Percentiles rank a stretch among this genome's conserved stretches.
Conservation (phyloP, 2,888 invertebrate genomes). For the Nemotelus nigrinus region DNA sequence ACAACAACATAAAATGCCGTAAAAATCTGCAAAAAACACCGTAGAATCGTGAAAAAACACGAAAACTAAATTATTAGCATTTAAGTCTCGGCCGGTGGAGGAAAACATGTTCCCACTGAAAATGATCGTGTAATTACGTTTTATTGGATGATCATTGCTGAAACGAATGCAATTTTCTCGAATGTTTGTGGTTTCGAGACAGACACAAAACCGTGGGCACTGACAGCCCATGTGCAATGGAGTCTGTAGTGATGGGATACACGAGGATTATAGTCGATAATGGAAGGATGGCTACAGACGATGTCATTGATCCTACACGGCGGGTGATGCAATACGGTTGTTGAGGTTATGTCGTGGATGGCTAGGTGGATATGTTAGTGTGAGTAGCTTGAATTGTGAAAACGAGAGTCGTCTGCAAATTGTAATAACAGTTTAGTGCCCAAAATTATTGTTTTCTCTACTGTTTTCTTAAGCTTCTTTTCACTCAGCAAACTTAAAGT, state of each 20-base stretch:
- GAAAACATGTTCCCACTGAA: constrained; percentile 31
- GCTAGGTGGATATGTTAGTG: too few relatives aligned
- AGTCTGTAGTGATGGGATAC: not conserved
- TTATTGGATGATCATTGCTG: constrained; percentile 42
- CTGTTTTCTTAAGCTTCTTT: too few relatives aligned
- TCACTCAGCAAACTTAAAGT: too few relatives aligned
- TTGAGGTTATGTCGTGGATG: too few relatives aligned
- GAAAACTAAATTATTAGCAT: not conserved
- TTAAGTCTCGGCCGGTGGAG: not conserved
- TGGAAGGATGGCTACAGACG: not conserved
- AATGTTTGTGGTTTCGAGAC: constrained; percentile 35
- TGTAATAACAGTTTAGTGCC: too few relatives aligned
- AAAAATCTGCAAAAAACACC: not conserved
- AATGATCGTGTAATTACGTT: constrained; percentile 37
- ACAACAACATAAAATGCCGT: not conserved
- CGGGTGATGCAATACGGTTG: constrained; percentile 22
- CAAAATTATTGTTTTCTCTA: too few relatives aligned
- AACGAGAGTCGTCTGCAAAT: too few relatives aligned
- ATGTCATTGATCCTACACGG: not conserved
- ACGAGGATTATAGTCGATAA: not conserved
- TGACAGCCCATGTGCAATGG: not conserved
- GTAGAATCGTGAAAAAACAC: not conserved
- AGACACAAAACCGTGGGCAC: not conserved
- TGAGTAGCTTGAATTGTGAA: too few relatives aligned
- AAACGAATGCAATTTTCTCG: constrained; percentile 40